These are phyloP conservation scores for Epinephelus malabaricus DNA, from an alignment of 2,797 vertebrate species.

Conservation along the genomic window DNA sequence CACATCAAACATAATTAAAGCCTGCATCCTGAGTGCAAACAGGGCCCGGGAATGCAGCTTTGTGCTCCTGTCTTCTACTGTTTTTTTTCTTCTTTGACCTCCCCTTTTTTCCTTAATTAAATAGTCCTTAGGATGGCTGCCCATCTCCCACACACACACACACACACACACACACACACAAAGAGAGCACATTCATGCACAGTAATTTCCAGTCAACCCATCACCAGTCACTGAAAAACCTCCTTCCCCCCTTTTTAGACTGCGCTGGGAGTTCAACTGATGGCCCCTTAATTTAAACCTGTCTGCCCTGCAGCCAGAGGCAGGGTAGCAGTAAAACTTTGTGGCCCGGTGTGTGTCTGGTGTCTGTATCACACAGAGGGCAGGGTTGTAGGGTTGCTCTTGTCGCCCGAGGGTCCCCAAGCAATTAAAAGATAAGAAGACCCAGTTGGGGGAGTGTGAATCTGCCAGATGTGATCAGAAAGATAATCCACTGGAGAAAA, in stretches of 20 bases:
- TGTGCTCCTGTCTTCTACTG: slow-evolving; percentile 59
- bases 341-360: slow-evolving; percentile 31
- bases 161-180: slow-evolving; percentile 34
- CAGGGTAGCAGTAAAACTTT: slow-evolving; percentile 54
- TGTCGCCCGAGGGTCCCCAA: slow-evolving; percentile 68
- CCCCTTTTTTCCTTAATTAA: slow-evolving; percentile 67
- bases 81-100: slow-evolving; percentile 58
- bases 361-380: slow-evolving; percentile 46
- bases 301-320: slow-evolving; percentile 52
- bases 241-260: slow-evolving; percentile 34
- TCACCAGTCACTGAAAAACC: slow-evolving; percentile 22
- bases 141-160: slow-evolving; percentile 25
- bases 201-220: slow-evolving; percentile 28
- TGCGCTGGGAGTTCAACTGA: slow-evolving; percentile 46
- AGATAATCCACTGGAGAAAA: slow-evolving; percentile 54
- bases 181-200: slow-evolving; percentile 29
- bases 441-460: slow-evolving; percentile 56
- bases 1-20: slow-evolving; percentile 81
- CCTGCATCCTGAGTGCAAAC: slow-evolving; percentile 73
- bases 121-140: slow-evolving; percentile 62
- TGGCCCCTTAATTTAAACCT: slow-evolving; percentile 52
- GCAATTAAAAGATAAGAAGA: slow-evolving; percentile 82
- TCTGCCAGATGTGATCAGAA: slow-evolving; percentile 61
- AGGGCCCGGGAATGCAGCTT: slow-evolving; percentile 68
- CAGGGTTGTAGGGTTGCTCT: slow-evolving; percentile 46